Evolutionary conservation across 1,140 invertebrate species (phyloP).

Genomic region (Araneus ventricosus): DNA sequence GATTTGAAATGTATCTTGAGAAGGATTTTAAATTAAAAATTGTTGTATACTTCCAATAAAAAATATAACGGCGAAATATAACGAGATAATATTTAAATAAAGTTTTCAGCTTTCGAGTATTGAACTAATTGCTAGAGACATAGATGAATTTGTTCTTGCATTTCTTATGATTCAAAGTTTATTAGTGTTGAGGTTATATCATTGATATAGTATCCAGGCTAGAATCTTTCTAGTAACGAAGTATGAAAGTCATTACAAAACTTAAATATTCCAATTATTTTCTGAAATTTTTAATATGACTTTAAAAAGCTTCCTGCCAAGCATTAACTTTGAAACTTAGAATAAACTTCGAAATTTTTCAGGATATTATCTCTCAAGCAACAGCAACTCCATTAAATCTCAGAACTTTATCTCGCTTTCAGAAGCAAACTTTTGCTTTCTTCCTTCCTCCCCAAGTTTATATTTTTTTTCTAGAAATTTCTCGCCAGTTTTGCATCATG

Average conservation of each 20-base stretch:
- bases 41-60: too few species aligned
- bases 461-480: not conserved
- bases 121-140: too few species aligned
- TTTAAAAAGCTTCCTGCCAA: not conserved
- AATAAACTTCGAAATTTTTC: not conserved
- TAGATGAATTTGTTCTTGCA: too few species aligned
- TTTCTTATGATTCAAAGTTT: too few species aligned
- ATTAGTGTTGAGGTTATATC: too few species aligned
- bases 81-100: too few species aligned
- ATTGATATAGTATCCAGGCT: too few species aligned
- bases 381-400: not conserved
- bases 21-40: too few species aligned
- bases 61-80: too few species aligned
- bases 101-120: too few species aligned
- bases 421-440: not conserved
- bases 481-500: not conserved
- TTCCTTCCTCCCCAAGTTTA: not conserved
- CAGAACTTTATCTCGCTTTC: constrained; percentile 18
- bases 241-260: not conserved
- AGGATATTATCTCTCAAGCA: not conserved
- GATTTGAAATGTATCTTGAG: too few species aligned
- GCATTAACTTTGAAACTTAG: not conserved
- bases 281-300: not conserved
- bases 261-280: not conserved
- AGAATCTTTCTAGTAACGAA: not conserved